A percentile compares a stretch with the other conserved stretches of the same genome.
Evolutionary conservation across 37 sponge, comb jelly and placozoan species (phyloP).

Genomic region (Amphimedon queenslandica): DNA sequence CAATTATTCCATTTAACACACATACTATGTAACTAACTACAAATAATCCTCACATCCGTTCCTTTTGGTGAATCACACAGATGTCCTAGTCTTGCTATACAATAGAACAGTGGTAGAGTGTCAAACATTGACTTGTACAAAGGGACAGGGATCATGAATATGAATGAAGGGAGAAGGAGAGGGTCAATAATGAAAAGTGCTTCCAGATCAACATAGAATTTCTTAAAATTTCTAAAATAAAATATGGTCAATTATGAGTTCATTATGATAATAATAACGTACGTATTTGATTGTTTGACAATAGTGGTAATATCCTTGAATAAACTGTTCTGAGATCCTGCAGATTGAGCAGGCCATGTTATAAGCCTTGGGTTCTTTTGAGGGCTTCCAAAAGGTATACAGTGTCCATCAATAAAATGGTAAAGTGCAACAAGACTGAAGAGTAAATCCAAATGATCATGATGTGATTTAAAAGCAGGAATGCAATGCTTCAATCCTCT

Average conservation of each 20-base stretch:
- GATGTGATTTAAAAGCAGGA: too few species aligned
- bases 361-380: not conserved
- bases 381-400: slow-evolving; percentile 3
- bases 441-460: slow-evolving; percentile 4
- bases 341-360: too few species aligned
- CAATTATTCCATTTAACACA: not conserved
- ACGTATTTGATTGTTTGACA: too few species aligned
- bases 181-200: slow-evolving; percentile 21
- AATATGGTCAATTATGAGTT: too few species aligned
- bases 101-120: not conserved
- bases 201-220: slow-evolving; percentile 1
- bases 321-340: too few species aligned
- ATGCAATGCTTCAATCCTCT: too few species aligned
- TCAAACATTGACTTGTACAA: not conserved
- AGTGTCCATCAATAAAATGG: not conserved
- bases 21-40: too few species aligned
- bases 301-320: too few species aligned
- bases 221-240: slow-evolving; percentile 1
- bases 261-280: too few species aligned
- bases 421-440: not conserved
- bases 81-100: slow-evolving; percentile 2
- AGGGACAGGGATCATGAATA: slow-evolving; percentile 18
- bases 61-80: too few species aligned
- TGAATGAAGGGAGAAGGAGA: slow-evolving; percentile 10
- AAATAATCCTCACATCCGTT: too few species aligned